These are phyloP conservation scores for Eupithecia abbreviata DNA, from an alignment of 2,888 invertebrate species.

Conservation along the genomic window DNA sequence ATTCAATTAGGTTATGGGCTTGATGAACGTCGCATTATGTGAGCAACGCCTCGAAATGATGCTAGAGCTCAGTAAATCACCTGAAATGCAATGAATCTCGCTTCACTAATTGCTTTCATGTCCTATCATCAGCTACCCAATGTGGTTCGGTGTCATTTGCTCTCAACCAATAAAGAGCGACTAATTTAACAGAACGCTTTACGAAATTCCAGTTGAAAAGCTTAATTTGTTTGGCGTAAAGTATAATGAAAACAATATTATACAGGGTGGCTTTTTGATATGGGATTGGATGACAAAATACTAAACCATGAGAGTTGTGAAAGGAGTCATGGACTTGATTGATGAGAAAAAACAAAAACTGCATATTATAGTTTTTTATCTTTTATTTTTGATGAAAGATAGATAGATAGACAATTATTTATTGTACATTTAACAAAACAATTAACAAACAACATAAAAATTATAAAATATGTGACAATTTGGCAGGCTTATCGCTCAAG, in stretches of 20 bases:
- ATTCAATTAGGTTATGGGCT: no score
- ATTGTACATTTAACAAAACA: no score
- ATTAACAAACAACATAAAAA: no score
- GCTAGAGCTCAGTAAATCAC: background rate
- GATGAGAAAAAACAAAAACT: no score
- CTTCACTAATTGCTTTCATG: slow-evolving; percentile 10
- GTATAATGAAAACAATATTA: slow-evolving; percentile 28
- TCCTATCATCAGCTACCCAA: slow-evolving; percentile 2
- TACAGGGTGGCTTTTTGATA: background rate
- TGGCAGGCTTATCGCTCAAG: no score
- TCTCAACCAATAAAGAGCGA: slow-evolving; percentile 11
- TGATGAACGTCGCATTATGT: background rate
- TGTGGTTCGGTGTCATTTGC: slow-evolving; percentile 9
- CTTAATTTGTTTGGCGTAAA: slow-evolving; percentile 19
- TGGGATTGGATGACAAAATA: no score
- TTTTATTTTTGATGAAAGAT: no score
- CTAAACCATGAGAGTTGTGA: no score
- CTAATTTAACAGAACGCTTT: slow-evolving; percentile 14
- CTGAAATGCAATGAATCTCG: background rate
- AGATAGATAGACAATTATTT: no score
- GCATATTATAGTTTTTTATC: no score
- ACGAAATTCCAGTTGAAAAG: slow-evolving; percentile 17
- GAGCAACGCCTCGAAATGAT: background rate
- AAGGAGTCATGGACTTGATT: no score
- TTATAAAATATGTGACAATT: no score